Evolutionary conservation across 2,888 invertebrate species (phyloP).

Genomic region (Lucinisca nassula): DNA sequence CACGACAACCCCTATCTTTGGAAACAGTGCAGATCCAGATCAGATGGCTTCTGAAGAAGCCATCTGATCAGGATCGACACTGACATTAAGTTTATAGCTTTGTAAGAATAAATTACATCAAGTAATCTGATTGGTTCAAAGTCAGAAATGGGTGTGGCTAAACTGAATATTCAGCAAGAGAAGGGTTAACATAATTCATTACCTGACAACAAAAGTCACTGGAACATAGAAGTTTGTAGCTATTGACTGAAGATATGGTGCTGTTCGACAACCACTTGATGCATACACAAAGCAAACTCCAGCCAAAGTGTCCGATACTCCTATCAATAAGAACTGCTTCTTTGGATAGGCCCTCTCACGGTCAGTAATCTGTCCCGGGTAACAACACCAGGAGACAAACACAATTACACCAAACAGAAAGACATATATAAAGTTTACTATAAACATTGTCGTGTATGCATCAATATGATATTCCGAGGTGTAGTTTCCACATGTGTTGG

Average conservation of each 20-base stretch:
- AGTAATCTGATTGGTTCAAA: no score
- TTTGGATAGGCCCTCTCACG: conserved; percentile 70
- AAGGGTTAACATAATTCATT: no score
- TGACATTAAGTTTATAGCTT: no score
- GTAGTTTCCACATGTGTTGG: conserved; percentile 7
- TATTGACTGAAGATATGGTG: conserved; percentile 81
- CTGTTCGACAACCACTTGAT: conserved; percentile 79
- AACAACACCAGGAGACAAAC: conserved; percentile 46
- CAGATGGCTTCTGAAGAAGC: no score
- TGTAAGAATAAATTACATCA: no score
- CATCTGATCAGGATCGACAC: no score
- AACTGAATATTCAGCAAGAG: no score
- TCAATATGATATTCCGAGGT: conserved; percentile 56
- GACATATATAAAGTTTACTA: conserved; percentile 61
- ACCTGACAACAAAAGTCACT: conserved; percentile 80
- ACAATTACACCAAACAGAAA: conserved; percentile 60
- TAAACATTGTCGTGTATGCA: conserved; percentile 65
- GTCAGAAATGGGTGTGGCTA: no score
- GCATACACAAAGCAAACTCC: conserved; percentile 75
- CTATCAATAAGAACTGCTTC: conserved; percentile 72
- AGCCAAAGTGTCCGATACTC: conserved; percentile 75
- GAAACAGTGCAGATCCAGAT: no score
- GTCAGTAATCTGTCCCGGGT: conserved; percentile 55
- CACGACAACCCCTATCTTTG: no score
- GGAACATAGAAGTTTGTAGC: conserved; percentile 79